A percentile compares a stretch with the other conserved stretches of the same genome.
Conservation (phyloP, 2,797 vertebrate genomes). For the Parambassis ranga region DNA sequence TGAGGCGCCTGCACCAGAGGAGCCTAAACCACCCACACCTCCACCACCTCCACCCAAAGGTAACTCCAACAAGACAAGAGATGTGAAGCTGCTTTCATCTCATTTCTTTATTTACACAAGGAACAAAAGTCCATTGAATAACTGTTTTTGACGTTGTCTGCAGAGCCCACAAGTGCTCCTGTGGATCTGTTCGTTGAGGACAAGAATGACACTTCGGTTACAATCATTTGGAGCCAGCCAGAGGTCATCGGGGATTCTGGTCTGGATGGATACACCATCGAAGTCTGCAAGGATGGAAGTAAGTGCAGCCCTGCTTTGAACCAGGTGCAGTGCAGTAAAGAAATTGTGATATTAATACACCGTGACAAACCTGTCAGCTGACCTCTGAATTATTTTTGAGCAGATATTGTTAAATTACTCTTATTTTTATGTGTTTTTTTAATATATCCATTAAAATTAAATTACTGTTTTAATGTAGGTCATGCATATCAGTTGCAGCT, state of each 20-base stretch:
- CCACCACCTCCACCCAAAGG: constrained; percentile 81
- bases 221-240: constrained; percentile 91
- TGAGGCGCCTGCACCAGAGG: constrained; percentile 71
- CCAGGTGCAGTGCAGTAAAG: background rate
- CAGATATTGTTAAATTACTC: no score
- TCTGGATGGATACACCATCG: constrained; percentile 91
- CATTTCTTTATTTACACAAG: background rate
- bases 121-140: background rate
- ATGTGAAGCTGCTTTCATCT: background rate
- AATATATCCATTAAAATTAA: constrained; percentile 38
- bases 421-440: background rate
- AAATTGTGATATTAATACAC: constrained; percentile 43
- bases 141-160: background rate
- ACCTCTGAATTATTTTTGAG: constrained; percentile 4
- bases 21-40: constrained; percentile 76
- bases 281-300: constrained; percentile 93
- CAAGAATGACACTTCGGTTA: constrained; percentile 87
- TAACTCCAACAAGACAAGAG: constrained; percentile 40
- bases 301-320: constrained; percentile 61
- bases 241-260: constrained; percentile 80
- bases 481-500: constrained; percentile 75
- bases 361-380: constrained; percentile 1
- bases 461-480: constrained; percentile 60
- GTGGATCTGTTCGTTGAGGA: constrained; percentile 86
- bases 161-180: constrained; percentile 90